Conservation (phyloP, 2,113 vertebrate genomes). For the Mungos mungo region DNA sequence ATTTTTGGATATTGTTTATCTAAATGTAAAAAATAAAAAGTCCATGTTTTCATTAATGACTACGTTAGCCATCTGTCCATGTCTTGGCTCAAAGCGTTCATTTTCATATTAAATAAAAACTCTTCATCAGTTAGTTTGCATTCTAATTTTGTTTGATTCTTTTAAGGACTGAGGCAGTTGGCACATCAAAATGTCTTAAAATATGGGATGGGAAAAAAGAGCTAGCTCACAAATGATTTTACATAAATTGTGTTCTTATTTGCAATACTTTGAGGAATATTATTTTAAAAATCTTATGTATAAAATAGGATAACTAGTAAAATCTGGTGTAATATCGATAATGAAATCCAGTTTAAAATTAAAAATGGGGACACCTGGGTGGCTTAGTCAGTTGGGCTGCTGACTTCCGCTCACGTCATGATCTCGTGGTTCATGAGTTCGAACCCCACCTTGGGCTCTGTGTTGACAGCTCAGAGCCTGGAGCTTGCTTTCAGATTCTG, state of each 20-base stretch:
- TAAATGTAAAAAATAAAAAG: background rate
- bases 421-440: no score
- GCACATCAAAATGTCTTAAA: conserved; percentile 39
- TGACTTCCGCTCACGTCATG: no score
- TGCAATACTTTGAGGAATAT: background rate
- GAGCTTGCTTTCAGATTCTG: no score
- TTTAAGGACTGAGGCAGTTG: conserved; percentile 22
- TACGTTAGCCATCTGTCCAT: conserved; percentile 53
- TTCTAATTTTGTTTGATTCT: conserved; percentile 53
- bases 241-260: background rate
- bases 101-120: conserved; percentile 60
- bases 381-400: no score
- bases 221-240: background rate
- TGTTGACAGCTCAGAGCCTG: no score
- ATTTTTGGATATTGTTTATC: conserved; percentile 10
- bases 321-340: background rate
- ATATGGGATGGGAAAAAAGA: background rate
- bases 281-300: background rate
- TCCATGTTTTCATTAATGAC: conserved; percentile 62
- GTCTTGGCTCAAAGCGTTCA: conserved; percentile 57
- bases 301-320: background rate
- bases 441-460: no score
- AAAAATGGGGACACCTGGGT: background rate
- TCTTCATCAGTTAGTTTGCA: conserved; percentile 53
- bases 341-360: background rate